These are phyloP conservation scores for Artemia sinica DNA, from an alignment of 2,888 invertebrate species.

Conservation along the genomic window DNA sequence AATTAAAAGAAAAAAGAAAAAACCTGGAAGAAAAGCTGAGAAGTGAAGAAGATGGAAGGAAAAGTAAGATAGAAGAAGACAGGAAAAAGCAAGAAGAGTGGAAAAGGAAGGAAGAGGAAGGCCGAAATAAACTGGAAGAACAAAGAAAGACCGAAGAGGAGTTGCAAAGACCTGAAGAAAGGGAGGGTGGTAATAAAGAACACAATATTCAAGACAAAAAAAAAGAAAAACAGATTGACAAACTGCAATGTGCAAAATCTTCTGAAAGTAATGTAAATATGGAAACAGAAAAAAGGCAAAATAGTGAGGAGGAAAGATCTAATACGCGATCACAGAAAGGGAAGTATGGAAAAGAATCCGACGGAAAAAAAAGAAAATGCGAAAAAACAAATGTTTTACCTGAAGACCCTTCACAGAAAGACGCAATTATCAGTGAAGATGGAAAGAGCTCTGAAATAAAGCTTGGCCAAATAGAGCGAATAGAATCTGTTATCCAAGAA, in stretches of 20 bases:
- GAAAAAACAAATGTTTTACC: background rate
- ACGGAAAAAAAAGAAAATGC: constrained; percentile 19
- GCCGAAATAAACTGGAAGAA: constrained; percentile 22
- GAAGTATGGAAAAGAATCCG: constrained; percentile 23
- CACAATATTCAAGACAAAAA: too few species aligned
- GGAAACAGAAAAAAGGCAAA: constrained; percentile 22
- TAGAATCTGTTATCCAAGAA: constrained; percentile 18
- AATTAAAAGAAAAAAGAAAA: constrained; percentile 22
- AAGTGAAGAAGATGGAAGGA: constrained; percentile 21
- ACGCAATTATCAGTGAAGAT: too few species aligned
- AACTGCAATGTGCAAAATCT: too few species aligned
- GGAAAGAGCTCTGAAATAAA: too few species aligned
- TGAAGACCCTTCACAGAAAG: too few species aligned
- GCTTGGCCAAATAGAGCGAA: background rate
- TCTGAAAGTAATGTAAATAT: too few species aligned
- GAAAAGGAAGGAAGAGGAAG: constrained; percentile 21
- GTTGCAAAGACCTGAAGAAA: constrained; percentile 21
- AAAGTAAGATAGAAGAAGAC: constrained; percentile 23
- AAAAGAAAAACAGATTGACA: too few species aligned
- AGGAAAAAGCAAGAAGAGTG: constrained; percentile 19
- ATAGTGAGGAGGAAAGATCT: constrained; percentile 21
- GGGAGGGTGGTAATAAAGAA: constrained; percentile 6
- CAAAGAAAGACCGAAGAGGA: constrained; percentile 21
- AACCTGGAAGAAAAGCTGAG: constrained; percentile 22
- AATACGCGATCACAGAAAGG: constrained; percentile 20